A percentile compares a stretch with the other conserved stretches of the same genome.
Evolutionary conservation across 2,113 vertebrate species (phyloP).

Genomic region (Sclerurus mexicanus): DNA sequence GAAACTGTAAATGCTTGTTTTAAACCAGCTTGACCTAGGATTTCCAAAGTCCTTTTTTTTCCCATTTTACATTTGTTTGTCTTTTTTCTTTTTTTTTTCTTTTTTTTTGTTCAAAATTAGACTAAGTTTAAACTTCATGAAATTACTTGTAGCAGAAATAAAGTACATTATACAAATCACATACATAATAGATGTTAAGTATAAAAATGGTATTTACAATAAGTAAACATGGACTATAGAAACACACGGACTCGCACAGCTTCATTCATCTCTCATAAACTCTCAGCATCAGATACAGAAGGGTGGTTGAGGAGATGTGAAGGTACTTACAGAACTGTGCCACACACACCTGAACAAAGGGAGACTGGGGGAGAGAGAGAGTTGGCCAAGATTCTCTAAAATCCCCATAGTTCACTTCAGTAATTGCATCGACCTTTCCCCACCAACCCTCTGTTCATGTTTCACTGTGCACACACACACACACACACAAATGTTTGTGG

Average conservation of each 20-base stretch:
- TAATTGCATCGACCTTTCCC: neutral
- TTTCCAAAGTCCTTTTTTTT: neutral
- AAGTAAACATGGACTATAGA: conserved; percentile 76
- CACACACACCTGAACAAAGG: conserved; percentile 13
- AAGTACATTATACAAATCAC: conserved; percentile 80
- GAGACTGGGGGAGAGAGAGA: neutral
- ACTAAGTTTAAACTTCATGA: conserved; percentile 74
- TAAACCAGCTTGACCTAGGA: conserved; percentile 23
- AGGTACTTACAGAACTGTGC: neutral
- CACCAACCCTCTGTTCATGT: neutral
- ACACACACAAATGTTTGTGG: neutral
- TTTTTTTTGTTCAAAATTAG: conserved; percentile 66
- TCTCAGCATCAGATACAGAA: neutral
- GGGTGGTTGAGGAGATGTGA: neutral
- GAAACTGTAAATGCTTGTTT: conserved; percentile 33
- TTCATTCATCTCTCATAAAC: conserved; percentile 1
- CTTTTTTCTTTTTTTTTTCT: neutral
- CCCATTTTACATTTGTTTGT: neutral
- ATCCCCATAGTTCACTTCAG: neutral
- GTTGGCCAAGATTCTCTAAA: neutral
- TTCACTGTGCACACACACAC: neutral
- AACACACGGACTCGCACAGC: conserved; percentile 21
- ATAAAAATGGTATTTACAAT: conserved; percentile 83
- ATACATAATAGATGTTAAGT: conserved; percentile 71
- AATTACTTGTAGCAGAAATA: conserved; percentile 80